These are phyloP conservation scores for Ellobium chinense DNA, from an alignment of 2,888 invertebrate genomes.

Conservation along the genomic window DNA sequence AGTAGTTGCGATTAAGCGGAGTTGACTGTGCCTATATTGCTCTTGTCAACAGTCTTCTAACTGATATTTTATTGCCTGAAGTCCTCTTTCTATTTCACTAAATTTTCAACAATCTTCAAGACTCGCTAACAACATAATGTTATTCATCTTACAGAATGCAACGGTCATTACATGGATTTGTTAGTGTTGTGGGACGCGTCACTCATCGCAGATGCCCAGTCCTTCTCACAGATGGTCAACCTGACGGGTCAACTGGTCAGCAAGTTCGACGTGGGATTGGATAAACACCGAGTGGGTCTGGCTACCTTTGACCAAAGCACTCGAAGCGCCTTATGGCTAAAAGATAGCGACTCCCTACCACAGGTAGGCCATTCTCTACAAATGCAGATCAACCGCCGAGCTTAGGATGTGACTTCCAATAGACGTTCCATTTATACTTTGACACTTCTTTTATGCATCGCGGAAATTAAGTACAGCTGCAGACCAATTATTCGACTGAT, in stretches of 20 bases:
- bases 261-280: conserved; percentile 7
- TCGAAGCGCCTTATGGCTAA: not conserved
- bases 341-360: not conserved
- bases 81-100: too few relatives aligned
- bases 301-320: conserved; percentile 1
- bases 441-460: too few relatives aligned
- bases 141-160: not conserved
- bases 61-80: too few relatives aligned
- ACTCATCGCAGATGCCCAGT: not conserved
- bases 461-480: too few relatives aligned
- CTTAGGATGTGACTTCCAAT: too few relatives aligned
- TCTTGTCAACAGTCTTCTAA: too few relatives aligned
- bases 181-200: conserved; percentile 8
- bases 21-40: too few relatives aligned
- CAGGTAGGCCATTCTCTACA: conserved; percentile 1
- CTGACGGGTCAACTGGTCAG: not conserved
- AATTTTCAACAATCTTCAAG: not conserved
- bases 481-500: too few relatives aligned
- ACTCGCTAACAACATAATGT: not conserved
- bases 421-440: too few relatives aligned
- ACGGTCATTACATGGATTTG: conserved; percentile 3
- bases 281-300: conserved; percentile 33
- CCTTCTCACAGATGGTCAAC: not conserved
- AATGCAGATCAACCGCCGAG: too few relatives aligned
- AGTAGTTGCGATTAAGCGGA: too few relatives aligned